phyloP scores from a whole-genome alignment of 2,888 invertebrate genomes.

The Hydrotaea diabolus region DNA sequence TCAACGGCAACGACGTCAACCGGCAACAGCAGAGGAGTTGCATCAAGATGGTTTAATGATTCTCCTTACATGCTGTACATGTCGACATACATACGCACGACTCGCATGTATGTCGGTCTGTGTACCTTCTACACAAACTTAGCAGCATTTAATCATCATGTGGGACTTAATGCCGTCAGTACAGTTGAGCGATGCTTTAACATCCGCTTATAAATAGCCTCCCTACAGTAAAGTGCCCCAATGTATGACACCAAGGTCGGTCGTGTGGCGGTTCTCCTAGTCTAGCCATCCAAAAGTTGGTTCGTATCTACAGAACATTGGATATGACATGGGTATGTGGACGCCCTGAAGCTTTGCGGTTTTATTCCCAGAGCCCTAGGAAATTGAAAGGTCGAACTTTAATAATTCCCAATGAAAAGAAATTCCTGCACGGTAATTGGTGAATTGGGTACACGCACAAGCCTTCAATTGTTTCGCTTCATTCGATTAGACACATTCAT shows the following conservation, averaged over 20 bases:
- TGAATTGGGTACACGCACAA: too few relatives aligned
- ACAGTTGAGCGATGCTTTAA: constrained; percentile 9
- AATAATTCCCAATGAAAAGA: too few relatives aligned
- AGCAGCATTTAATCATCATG: constrained; percentile 10
- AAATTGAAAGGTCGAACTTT: too few relatives aligned
- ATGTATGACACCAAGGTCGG: neutral
- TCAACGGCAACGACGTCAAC: neutral
- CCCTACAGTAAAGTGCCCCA: neutral
- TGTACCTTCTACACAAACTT: neutral
- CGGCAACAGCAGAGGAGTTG: neutral
- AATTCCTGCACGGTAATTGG: too few relatives aligned
- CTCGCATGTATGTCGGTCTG: neutral
- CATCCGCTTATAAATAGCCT: neutral
- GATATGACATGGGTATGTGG: too few relatives aligned
- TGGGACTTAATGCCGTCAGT: constrained; percentile 11
- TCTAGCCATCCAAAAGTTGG: too few relatives aligned
- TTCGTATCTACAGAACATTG: too few relatives aligned
- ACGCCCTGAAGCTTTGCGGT: too few relatives aligned
- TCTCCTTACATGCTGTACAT: neutral
- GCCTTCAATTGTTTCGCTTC: too few relatives aligned
- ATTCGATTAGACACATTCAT: too few relatives aligned
- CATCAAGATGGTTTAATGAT: neutral
- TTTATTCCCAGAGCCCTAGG: too few relatives aligned
- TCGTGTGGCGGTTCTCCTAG: neutral
- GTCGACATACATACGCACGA: neutral